phyloP scores from a whole-genome alignment of 1,140 invertebrate species.

The Drosophila seguyi region DNA sequence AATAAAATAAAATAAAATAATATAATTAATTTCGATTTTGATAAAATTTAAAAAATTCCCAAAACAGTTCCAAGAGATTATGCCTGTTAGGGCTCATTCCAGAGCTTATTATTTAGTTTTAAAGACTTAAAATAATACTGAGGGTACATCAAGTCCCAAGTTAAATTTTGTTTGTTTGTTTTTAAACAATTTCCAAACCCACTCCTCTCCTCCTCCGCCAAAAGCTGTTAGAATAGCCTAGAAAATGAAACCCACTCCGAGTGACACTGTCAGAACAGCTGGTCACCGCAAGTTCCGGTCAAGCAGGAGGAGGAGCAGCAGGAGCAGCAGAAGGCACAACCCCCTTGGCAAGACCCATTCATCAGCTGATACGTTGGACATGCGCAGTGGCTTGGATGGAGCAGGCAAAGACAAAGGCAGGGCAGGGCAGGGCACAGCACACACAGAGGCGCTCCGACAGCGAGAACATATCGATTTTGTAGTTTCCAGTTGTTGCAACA shows the following conservation, averaged over 20 bases:
- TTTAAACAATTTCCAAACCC: too few relatives aligned
- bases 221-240: not conserved
- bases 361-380: slow-evolving; percentile 11
- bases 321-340: not conserved
- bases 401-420: not conserved
- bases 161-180: too few relatives aligned
- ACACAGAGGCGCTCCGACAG: slow-evolving; percentile 10
- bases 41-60: too few relatives aligned
- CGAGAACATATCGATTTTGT: slow-evolving; percentile 54
- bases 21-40: too few relatives aligned
- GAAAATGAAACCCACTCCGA: not conserved
- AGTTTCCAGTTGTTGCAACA: slow-evolving; percentile 33
- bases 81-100: too few relatives aligned
- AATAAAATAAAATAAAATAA: too few relatives aligned
- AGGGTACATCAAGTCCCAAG: too few relatives aligned
- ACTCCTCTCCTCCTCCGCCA: too few relatives aligned
- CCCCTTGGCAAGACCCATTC: not conserved
- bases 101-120: too few relatives aligned
- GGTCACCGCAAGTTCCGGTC: not conserved
- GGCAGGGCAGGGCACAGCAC: slow-evolving; percentile 2
- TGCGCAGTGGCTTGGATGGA: not conserved
- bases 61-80: too few relatives aligned
- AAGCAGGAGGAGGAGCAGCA: not conserved
- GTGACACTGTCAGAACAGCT: not conserved
- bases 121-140: too few relatives aligned